phyloP scores from a whole-genome alignment of 2,888 invertebrate species.

The Exephanes ischioxanthus region DNA sequence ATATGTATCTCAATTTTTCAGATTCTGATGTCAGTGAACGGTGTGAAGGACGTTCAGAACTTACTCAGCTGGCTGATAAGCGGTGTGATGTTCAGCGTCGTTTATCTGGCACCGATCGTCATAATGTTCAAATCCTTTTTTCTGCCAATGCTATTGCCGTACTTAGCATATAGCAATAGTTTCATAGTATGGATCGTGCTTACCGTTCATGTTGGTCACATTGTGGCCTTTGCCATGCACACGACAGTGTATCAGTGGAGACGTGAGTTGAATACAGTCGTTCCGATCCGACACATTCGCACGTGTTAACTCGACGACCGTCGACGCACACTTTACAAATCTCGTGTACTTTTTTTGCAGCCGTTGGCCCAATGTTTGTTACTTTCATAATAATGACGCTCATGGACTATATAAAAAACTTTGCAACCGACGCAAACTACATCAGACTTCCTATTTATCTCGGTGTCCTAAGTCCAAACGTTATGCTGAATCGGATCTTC shows the following conservation, averaged over 20 bases:
- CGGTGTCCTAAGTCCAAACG: slow-evolving; percentile 81
- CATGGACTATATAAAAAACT: slow-evolving; percentile 57
- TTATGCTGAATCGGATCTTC: slow-evolving; percentile 77
- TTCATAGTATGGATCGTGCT: slow-evolving; percentile 81
- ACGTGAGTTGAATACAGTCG: slow-evolving; percentile 74
- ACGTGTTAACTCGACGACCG: too few relatives aligned
- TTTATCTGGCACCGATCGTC: slow-evolving; percentile 78
- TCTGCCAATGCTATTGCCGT: slow-evolving; percentile 77
- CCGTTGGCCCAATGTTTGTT: slow-evolving; percentile 62
- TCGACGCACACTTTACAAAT: too few relatives aligned
- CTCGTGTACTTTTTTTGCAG: slow-evolving; percentile 42
- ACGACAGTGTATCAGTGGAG: slow-evolving; percentile 81
- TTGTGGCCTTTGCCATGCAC: slow-evolving; percentile 81
- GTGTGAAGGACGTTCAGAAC: slow-evolving; percentile 79
- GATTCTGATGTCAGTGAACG: slow-evolving; percentile 83
- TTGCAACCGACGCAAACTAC: slow-evolving; percentile 37
- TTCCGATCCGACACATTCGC: slow-evolving; percentile 84
- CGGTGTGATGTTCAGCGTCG: slow-evolving; percentile 77
- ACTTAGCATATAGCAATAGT: slow-evolving; percentile 79
- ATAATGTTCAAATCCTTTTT: slow-evolving; percentile 79
- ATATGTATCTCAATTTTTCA: slow-evolving; percentile 57
- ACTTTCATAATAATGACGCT: slow-evolving; percentile 62
- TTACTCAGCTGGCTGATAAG: slow-evolving; percentile 81
- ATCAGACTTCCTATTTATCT: slow-evolving; percentile 70
- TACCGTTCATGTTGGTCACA: slow-evolving; percentile 77